phyloP scores from a whole-genome alignment of 2,113 vertebrate genomes.

The Apaloderma vittatum region DNA sequence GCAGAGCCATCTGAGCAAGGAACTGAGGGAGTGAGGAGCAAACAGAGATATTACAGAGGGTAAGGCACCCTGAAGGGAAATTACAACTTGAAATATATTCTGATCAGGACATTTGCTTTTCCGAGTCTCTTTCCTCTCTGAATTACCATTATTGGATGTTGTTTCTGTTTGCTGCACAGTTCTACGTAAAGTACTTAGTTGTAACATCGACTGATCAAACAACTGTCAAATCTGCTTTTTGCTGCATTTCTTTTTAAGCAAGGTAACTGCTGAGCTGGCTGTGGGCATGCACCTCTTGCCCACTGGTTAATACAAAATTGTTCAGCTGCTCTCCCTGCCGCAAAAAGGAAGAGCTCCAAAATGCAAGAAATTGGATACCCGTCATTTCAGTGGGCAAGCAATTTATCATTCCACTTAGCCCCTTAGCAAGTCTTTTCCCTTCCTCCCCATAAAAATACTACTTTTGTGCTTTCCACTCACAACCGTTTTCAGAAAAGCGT shows the following conservation, averaged over 20 bases:
- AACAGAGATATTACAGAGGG: neutral
- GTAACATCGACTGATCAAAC: neutral
- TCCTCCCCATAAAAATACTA: neutral
- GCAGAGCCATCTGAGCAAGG: constrained; percentile 70
- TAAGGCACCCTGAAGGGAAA: neutral
- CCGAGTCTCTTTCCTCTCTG: neutral
- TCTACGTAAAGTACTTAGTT: neutral
- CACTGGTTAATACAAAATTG: neutral
- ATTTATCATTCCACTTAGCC: constrained; percentile 14
- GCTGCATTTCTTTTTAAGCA: neutral
- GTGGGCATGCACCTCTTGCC: accelerated
- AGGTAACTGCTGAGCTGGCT: neutral
- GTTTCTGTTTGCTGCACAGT: neutral
- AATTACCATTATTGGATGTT: neutral
- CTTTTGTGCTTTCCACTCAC: neutral
- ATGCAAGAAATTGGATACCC: constrained; percentile 1
- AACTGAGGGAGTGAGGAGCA: neutral
- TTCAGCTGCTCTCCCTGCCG: neutral
- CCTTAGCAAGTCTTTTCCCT: constrained; percentile 1
- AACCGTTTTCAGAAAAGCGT: neutral
- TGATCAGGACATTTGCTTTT: neutral
- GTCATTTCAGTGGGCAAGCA: constrained; percentile 26
- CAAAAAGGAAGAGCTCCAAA: constrained; percentile 2
- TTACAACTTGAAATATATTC: neutral
- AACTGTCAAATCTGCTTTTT: neutral